Base-by-base conservation (phyloP, 2,888 invertebrate genomes). In the Drosophila infuscata region DNA sequence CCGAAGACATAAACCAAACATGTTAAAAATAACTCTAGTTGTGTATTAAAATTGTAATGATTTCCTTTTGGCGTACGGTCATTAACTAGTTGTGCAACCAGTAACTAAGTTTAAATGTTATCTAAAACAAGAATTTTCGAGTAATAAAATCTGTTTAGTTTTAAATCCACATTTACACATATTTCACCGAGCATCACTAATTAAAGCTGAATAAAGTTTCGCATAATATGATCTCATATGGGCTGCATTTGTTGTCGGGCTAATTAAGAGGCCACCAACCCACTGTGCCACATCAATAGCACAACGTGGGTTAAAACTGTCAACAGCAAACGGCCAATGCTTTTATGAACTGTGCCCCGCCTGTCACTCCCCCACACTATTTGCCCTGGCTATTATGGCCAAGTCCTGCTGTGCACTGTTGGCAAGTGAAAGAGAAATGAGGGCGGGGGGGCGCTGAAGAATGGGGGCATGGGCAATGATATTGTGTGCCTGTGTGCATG, bases 271-370 rank as follows among this genome's bases (percentile, higher is more conserved):
- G 51, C 35, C 25, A 15, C 25, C 46, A 61, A 29, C 56, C 52
- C 82, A 82, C 71, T 79, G 83, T 79, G 65, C 46, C 76, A 58
- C 79, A 71, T 68, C 74, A 77, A 79, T 70, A 43, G 61, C 63
- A 62, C 67, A 61, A 75, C 68, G 65, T 79, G 66, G 51, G 66
- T 52, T 49, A 41, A 67, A 76, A 63, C 79, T 82, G 83, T 82
- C 80, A 79, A 79, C 80, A 67, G 48, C 80, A 79, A 67, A 63
- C 67, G 59, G 51, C 35, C 71, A 74, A 73, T 69, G 79, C 69
- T 79, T 79, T 80, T 76, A 79, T 73, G 65, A 65, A 70, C 79
- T 51, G 20, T 58, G 17, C 48, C 20, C 43, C 30, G 11, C 11
- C 17, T 32, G 32, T 15, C 8, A 15, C 15, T 4, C 3, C 29